Evolutionary conservation across 1,140 invertebrate species (phyloP).

Genomic region (Mylabris phalerata): DNA sequence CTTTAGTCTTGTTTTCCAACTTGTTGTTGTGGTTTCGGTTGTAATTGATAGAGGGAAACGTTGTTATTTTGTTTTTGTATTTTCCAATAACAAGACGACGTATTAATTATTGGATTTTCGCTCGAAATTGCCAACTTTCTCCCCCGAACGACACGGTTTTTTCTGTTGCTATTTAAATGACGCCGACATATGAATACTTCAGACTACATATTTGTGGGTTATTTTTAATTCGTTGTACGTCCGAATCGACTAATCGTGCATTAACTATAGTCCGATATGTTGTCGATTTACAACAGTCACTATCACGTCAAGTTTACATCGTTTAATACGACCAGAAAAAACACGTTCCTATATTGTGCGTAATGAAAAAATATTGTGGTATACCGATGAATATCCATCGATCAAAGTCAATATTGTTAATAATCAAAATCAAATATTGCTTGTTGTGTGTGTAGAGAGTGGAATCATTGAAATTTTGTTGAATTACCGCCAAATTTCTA

Average conservation of each 20-base stretch:
- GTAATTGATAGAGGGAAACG: no score
- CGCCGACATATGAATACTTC: no score
- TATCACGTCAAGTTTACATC: constrained; percentile 4
- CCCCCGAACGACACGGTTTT: no score
- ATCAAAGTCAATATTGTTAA: constrained; percentile 40
- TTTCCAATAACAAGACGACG: no score
- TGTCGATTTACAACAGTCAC: constrained; percentile 5
- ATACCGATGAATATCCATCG: constrained; percentile 23
- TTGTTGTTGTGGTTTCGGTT: no score
- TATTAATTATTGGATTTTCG: no score
- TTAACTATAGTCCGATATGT: not conserved
- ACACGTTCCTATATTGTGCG: constrained; percentile 8
- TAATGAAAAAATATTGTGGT: constrained; percentile 24
- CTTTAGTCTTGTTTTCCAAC: no score
- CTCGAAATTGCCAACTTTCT: no score
- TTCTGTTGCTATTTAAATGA: no score
- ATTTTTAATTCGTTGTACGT: constrained; percentile 2
- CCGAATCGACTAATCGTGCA: constrained; percentile 2
- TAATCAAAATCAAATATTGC: constrained; percentile 33
- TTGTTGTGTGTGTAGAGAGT: not conserved
- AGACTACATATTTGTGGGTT: not conserved
- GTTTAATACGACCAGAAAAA: not conserved
- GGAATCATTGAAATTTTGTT: constrained; percentile 4
- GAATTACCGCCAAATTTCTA: not conserved
- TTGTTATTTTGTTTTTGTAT: no score